Conservation (phyloP, 2,888 invertebrate genomes). For the Leucophenga maculata region DNA sequence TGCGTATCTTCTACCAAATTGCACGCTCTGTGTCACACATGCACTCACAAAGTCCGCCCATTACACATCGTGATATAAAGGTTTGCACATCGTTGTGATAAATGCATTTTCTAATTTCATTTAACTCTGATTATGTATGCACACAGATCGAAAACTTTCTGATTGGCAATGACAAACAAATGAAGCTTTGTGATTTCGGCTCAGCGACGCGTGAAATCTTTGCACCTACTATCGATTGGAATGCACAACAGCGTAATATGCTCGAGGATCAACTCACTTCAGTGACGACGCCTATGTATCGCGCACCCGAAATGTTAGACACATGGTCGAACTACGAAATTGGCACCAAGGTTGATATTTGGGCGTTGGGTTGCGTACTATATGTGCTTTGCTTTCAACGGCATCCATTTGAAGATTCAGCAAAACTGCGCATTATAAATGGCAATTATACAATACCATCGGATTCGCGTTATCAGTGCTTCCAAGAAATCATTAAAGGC, state of each 20-base stretch:
- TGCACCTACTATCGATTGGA: slow-evolving; percentile 91
- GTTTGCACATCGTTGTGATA: too few relatives aligned
- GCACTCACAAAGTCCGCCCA: slow-evolving; percentile 91
- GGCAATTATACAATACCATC: slow-evolving; percentile 91
- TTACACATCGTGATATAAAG: slow-evolving; percentile 96
- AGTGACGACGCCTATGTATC: slow-evolving; percentile 92
- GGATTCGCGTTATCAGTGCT: slow-evolving; percentile 86
- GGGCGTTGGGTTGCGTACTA: slow-evolving; percentile 97
- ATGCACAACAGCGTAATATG: slow-evolving; percentile 89
- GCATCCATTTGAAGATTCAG: slow-evolving; percentile 97
- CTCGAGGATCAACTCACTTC: slow-evolving; percentile 86
- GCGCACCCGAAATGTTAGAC: slow-evolving; percentile 98
- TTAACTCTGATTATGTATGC: not conserved
- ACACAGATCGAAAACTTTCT: slow-evolving; percentile 90
- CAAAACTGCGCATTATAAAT: slow-evolving; percentile 96
- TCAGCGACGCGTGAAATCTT: slow-evolving; percentile 90
- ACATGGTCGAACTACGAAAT: slow-evolving; percentile 97
- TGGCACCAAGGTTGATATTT: slow-evolving; percentile 91
- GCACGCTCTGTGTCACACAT: slow-evolving; percentile 93
- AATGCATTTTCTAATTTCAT: not conserved
- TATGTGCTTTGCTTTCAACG: slow-evolving; percentile 92
- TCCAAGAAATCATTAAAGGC: slow-evolving; percentile 91
- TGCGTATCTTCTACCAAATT: slow-evolving; percentile 92
- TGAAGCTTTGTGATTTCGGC: slow-evolving; percentile 98
- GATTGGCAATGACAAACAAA: slow-evolving; percentile 85